Percentiles rank a stretch among this genome's conserved stretches.
These are phyloP conservation scores for Cebidichthys violaceus DNA, from an alignment of 2,113 vertebrate genomes.

Conservation along the genomic window DNA sequence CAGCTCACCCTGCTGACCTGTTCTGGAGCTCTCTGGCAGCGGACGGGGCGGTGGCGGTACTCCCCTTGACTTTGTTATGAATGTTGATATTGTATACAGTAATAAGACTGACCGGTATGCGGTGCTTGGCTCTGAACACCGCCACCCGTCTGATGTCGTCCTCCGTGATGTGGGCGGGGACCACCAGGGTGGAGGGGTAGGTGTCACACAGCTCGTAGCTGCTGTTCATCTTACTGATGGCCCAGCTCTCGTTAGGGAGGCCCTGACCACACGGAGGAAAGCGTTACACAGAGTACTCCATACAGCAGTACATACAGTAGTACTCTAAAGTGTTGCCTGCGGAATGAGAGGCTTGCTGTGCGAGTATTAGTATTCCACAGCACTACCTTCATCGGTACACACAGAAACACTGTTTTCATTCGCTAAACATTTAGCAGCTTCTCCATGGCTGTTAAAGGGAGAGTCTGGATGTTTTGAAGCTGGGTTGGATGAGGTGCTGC, in stretches of 20 bases:
- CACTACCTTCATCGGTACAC: background rate
- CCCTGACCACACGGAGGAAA: conserved; percentile 81
- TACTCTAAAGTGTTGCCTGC: background rate
- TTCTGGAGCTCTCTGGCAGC: no score
- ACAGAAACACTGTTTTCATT: background rate
- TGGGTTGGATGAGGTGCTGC: no score
- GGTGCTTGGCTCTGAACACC: conserved; percentile 92
- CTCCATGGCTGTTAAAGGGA: no score
- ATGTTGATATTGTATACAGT: no score
- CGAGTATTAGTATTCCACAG: background rate
- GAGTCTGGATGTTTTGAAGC: no score
- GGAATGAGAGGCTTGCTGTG: background rate
- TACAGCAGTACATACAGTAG: background rate
- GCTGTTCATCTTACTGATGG: conserved; percentile 93
- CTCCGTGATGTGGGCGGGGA: conserved; percentile 92
- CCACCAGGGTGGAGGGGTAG: conserved; percentile 92
- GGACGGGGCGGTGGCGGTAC: no score
- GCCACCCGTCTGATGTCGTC: conserved; percentile 92
- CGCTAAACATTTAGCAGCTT: no score
- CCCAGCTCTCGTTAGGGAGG: conserved; percentile 98
- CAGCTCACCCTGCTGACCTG: no score
- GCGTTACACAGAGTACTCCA: background rate
- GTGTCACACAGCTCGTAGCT: conserved; percentile 95
- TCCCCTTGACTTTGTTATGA: no score
- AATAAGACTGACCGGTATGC: conserved; percentile 90